Percentiles rank a stretch among this genome's conserved stretches.
These are phyloP conservation scores for Gila robusta DNA, from an alignment of 2,797 vertebrate genomes.

Conservation along the genomic window DNA sequence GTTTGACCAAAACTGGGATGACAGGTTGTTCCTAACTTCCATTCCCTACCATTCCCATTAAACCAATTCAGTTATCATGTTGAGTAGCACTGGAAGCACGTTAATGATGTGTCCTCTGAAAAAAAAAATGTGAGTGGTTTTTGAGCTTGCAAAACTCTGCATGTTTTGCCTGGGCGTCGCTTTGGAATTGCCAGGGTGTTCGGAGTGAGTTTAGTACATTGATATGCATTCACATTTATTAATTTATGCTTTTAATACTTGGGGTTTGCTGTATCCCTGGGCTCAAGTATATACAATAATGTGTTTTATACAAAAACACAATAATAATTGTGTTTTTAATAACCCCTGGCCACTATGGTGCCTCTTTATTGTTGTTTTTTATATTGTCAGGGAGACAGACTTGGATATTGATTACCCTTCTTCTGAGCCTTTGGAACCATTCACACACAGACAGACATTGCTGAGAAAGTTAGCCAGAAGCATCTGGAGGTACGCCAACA, in stretches of 20 bases:
- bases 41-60: not conserved
- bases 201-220: not conserved
- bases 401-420: slow-evolving; percentile 16
- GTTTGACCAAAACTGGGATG: not conserved
- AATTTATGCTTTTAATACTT: not conserved
- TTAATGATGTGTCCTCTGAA: slow-evolving; percentile 2
- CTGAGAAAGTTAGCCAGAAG: slow-evolving; percentile 10
- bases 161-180: not conserved
- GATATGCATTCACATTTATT: not conserved
- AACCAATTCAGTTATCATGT: not conserved
- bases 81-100: not conserved
- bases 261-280: not conserved
- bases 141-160: slow-evolving; percentile 15
- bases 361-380: slow-evolving; percentile 23
- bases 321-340: not conserved
- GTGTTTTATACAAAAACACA: not conserved
- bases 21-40: not conserved
- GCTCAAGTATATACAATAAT: not conserved
- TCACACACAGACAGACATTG: not conserved
- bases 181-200: not conserved
- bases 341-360: not conserved
- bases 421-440: slow-evolving; percentile 3
- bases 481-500: not conserved
- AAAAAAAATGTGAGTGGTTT: not conserved
- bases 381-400: not conserved